Percentiles rank a stretch among this genome's conserved stretches.
These are phyloP conservation scores for Malurus leucopterus DNA, from an alignment of 2,797 vertebrate species.

Conservation along the genomic window DNA sequence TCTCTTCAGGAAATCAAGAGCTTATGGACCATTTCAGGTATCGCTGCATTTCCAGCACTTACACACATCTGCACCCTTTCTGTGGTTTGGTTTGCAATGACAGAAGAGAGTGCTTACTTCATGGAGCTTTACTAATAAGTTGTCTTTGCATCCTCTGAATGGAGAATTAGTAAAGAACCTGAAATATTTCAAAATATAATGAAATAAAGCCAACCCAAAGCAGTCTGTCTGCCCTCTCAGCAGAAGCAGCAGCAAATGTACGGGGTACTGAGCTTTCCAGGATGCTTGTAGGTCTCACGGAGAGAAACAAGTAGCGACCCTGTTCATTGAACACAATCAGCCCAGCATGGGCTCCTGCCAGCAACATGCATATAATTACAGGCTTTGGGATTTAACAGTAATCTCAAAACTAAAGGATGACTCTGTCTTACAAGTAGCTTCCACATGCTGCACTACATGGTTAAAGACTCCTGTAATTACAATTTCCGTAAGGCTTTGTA, in stretches of 20 bases:
- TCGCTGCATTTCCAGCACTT: rapidly evolving
- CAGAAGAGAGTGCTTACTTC: background rate
- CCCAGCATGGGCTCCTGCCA: conserved; percentile 4
- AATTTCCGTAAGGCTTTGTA: conserved; percentile 18
- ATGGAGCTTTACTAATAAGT: background rate
- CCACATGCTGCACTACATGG: conserved; percentile 13
- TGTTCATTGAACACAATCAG: background rate
- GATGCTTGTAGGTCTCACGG: background rate
- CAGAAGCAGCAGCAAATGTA: background rate
- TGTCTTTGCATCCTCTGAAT: conserved; percentile 6
- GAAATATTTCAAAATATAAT: background rate
- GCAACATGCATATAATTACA: conserved; percentile 41
- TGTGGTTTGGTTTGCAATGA: background rate
- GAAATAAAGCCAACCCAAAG: background rate
- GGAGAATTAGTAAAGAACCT: background rate
- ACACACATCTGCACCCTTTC: rapidly evolving
- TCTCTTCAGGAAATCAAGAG: background rate
- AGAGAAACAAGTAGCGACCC: background rate
- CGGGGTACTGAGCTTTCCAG: background rate
- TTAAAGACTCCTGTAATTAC: conserved; percentile 48
- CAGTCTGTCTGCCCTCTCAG: background rate
- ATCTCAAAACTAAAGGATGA: conserved; percentile 48
- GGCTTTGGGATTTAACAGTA: conserved; percentile 25
- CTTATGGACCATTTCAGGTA: background rate
- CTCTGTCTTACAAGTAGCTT: conserved; percentile 36